These are phyloP conservation scores for Bombus breviceps DNA, from an alignment of 1,140 invertebrate genomes.

Conservation along the genomic window DNA sequence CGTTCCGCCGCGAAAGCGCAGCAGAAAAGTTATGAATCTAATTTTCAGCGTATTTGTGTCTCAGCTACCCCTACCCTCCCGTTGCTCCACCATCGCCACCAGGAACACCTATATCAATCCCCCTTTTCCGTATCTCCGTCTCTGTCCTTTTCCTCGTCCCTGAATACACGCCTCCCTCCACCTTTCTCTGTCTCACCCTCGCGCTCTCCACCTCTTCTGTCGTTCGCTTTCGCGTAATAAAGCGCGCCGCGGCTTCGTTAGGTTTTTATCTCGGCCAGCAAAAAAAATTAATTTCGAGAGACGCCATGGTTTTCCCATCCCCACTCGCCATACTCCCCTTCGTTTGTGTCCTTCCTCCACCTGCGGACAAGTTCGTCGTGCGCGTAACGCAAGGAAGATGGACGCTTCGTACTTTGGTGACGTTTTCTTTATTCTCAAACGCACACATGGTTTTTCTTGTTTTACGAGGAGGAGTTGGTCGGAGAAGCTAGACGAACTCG, in stretches of 20 bases:
- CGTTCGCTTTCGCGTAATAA: slow-evolving; percentile 74
- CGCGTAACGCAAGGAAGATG: neutral
- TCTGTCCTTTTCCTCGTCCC: slow-evolving; percentile 52
- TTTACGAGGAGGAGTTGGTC: neutral
- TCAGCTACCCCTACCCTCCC: slow-evolving; percentile 57
- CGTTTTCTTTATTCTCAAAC: slow-evolving; percentile 29
- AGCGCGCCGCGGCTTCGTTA: slow-evolving; percentile 75
- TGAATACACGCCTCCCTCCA: slow-evolving; percentile 45
- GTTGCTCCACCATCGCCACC: slow-evolving; percentile 59
- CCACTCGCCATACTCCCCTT: neutral
- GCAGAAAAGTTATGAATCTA: slow-evolving; percentile 82
- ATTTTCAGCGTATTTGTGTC: slow-evolving; percentile 80
- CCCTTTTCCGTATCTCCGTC: slow-evolving; percentile 43
- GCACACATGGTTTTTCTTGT: neutral
- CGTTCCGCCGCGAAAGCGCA: slow-evolving; percentile 73
- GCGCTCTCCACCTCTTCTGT: slow-evolving; percentile 58
- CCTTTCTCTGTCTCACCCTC: slow-evolving; percentile 50
- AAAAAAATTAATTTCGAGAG: slow-evolving; percentile 76
- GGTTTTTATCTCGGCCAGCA: slow-evolving; percentile 72
- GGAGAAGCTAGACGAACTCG: neutral
- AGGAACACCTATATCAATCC: slow-evolving; percentile 62
- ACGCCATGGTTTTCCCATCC: slow-evolving; percentile 63
- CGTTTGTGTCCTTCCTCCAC: neutral
- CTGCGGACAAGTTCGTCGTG: neutral
- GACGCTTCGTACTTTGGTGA: neutral